phyloP scores from a whole-genome alignment of 1,140 invertebrate genomes.

The Riptortus pedestris region DNA sequence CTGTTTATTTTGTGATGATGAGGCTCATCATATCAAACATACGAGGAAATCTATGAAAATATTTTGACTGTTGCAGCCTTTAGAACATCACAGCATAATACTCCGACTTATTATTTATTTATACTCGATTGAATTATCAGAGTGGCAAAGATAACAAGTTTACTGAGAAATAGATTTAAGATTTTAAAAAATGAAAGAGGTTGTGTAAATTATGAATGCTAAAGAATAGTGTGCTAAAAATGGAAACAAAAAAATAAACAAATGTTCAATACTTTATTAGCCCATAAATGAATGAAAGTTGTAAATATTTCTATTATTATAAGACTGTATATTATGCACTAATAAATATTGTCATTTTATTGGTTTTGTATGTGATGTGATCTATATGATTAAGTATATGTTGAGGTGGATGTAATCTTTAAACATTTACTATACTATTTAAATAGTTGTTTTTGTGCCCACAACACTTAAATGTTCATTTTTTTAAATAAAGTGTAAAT shows the following conservation, averaged over 20 bases:
- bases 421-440: constrained; percentile 10
- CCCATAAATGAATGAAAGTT: neutral
- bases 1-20: too few species aligned
- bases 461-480: constrained; percentile 10
- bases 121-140: too few species aligned
- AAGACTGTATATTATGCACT: constrained; percentile 22
- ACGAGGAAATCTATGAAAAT: too few species aligned
- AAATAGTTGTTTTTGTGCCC: neutral
- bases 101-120: too few species aligned
- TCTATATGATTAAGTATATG: neutral
- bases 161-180: too few species aligned
- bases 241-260: too few species aligned
- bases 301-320: constrained; percentile 19
- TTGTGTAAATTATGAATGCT: constrained; percentile 1
- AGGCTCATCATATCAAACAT: too few species aligned
- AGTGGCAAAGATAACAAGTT: too few species aligned
- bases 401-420: constrained; percentile 9
- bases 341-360: constrained; percentile 8
- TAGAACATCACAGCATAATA: too few species aligned
- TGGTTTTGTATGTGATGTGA: constrained; percentile 18
- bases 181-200: too few species aligned
- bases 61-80: too few species aligned
- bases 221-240: too few species aligned
- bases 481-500: constrained; percentile 8
- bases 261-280: neutral